Percentiles rank a stretch among this genome's conserved stretches.
Evolutionary conservation across 2,888 invertebrate species (phyloP).

Genomic region (Yponomeuta evonymella): DNA sequence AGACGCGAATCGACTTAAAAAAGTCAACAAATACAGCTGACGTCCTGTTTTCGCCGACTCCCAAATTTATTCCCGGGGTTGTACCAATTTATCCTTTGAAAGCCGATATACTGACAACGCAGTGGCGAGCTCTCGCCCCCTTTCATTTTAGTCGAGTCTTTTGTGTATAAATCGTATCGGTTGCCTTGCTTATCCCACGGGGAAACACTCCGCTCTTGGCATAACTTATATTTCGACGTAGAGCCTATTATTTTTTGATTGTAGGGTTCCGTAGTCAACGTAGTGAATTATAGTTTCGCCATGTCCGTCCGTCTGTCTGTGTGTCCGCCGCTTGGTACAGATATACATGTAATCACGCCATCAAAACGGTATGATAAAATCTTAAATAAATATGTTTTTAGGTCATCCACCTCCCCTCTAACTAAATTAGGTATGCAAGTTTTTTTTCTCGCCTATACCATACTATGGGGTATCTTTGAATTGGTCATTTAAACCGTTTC

Average conservation of each 20-base stretch:
- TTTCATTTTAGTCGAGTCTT: neutral
- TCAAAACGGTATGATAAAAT: no score
- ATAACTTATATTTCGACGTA: neutral
- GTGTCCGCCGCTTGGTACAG: no score
- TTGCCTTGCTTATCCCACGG: neutral
- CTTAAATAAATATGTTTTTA: no score
- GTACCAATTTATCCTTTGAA: constrained; percentile 9
- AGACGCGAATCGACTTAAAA: neutral
- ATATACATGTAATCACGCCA: no score
- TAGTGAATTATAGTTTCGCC: no score
- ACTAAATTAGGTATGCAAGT: no score
- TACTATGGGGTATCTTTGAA: no score
- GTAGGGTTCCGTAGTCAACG: no score
- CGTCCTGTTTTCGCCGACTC: neutral
- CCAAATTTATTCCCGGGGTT: constrained; percentile 9
- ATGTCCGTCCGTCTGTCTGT: no score
- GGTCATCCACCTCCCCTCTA: no score
- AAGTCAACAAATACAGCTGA: neutral
- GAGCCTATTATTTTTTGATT: neutral
- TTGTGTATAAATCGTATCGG: constrained; percentile 7
- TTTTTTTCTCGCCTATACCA: no score
- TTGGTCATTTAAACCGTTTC: no score
- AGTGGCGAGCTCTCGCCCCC: neutral
- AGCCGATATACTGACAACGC: constrained; percentile 7
- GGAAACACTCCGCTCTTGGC: neutral